These are phyloP conservation scores for Megaceryle maxima DNA, from an alignment of 2,113 vertebrate genomes.

Conservation along the genomic window DNA sequence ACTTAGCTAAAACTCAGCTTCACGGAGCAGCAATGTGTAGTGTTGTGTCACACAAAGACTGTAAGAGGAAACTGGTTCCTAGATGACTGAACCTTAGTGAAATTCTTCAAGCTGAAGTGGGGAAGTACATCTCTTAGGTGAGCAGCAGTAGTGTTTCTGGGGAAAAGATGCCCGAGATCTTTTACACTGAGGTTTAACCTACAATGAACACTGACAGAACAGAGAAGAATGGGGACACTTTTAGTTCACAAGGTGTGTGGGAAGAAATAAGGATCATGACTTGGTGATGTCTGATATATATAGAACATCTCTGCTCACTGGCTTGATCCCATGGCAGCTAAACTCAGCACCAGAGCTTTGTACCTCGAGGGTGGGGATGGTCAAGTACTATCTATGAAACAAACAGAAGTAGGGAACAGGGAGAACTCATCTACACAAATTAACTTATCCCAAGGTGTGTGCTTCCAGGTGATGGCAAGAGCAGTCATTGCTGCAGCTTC, in stretches of 20 bases:
- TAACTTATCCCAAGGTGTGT: background rate
- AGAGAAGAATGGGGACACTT: background rate
- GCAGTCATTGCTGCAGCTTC: background rate
- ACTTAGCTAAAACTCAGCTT: background rate
- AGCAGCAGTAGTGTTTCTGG: background rate
- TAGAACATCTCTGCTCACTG: background rate
- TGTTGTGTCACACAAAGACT: background rate
- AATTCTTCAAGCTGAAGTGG: background rate
- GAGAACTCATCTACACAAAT: background rate
- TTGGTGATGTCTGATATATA: background rate
- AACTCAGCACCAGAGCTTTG: background rate
- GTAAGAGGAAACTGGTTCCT: background rate
- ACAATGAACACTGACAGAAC: background rate
- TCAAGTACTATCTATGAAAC: background rate
- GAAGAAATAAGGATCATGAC: background rate
- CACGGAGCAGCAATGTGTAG: background rate
- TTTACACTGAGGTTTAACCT: background rate
- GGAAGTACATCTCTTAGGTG: background rate
- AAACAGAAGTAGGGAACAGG: background rate
- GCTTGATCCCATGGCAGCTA: background rate
- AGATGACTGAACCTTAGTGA: background rate
- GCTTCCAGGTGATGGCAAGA: background rate
- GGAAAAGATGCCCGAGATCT: background rate
- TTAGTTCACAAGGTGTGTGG: fast-evolving
- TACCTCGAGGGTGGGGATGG: fast-evolving